phyloP scores from a whole-genome alignment of 2,888 invertebrate genomes.

The Teinopalpus imperialis region DNA sequence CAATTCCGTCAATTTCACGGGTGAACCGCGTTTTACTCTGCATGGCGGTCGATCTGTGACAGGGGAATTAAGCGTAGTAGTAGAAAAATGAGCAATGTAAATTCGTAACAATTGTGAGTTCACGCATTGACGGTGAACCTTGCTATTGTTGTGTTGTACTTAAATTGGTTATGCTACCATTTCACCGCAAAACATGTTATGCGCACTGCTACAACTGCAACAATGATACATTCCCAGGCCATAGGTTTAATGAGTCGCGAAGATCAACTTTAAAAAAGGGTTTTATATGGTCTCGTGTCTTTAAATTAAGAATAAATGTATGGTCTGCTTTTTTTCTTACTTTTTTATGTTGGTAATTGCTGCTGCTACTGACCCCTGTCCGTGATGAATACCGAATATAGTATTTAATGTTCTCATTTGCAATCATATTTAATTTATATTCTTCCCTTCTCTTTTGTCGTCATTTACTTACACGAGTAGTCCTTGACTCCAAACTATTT shows the following conservation, averaged over 20 bases:
- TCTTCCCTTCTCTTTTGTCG: too few species aligned
- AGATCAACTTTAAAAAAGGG: too few species aligned
- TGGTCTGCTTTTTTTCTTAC: too few species aligned
- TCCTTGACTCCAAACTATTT: too few species aligned
- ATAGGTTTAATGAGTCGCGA: conserved; percentile 65
- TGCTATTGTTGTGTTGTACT: neutral
- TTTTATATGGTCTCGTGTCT: too few species aligned
- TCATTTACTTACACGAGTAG: too few species aligned
- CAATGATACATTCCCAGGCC: conserved; percentile 69
- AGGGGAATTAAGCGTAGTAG: conserved; percentile 31
- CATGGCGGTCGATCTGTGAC: conserved; percentile 15
- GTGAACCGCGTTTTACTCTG: conserved; percentile 29
- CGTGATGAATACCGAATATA: too few species aligned
- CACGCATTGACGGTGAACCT: neutral
- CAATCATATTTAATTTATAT: too few species aligned
- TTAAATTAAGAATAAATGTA: too few species aligned
- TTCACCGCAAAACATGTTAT: conserved; percentile 55
- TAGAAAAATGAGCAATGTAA: conserved; percentile 22
- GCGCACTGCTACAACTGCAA: conserved; percentile 61
- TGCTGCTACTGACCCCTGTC: too few species aligned
- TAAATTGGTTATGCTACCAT: conserved; percentile 4
- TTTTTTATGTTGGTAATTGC: too few species aligned
- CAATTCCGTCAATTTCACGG: conserved; percentile 35
- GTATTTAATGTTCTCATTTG: too few species aligned
- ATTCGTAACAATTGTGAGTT: conserved; percentile 32